Conservation (phyloP, 2,888 invertebrate genomes). For the Agrochola litura region DNA sequence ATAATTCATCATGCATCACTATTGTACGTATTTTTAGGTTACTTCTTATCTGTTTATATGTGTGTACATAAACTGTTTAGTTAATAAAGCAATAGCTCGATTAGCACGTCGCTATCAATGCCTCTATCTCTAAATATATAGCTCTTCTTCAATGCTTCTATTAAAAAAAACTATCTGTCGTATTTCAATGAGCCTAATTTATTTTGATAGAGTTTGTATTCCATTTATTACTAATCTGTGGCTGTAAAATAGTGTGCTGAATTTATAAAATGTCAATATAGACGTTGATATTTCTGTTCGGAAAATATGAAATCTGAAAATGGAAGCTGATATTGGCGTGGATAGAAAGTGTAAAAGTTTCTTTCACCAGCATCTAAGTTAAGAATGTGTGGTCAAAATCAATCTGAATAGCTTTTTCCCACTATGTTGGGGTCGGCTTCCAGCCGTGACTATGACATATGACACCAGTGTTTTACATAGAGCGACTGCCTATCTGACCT, state of each 20-base stretch:
- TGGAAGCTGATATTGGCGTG: constrained; percentile 7
- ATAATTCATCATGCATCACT: background rate
- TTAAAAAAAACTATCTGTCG: background rate
- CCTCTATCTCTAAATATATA: background rate
- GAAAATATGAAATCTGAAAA: constrained; percentile 40
- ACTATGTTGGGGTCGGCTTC: background rate
- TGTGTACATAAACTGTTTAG: background rate
- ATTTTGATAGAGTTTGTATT: background rate
- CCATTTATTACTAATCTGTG: constrained; percentile 21
- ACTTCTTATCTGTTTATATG: background rate
- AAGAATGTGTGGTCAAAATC: background rate
- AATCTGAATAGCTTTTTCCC: background rate
- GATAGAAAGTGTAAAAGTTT: constrained; percentile 10
- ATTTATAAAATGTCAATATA: constrained; percentile 34
- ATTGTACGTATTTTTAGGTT: background rate
- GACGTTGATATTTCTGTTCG: constrained; percentile 18
- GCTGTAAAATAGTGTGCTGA: constrained; percentile 12
- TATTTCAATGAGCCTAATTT: background rate
- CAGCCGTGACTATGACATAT: too few species aligned
- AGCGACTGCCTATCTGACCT: too few species aligned
- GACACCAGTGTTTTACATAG: background rate
- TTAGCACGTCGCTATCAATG: background rate
- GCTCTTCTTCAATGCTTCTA: background rate
- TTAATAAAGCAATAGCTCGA: background rate
- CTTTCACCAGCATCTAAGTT: background rate